Base-by-base conservation (phyloP, 2,888 invertebrate species). In the Papilio gigon region DNA sequence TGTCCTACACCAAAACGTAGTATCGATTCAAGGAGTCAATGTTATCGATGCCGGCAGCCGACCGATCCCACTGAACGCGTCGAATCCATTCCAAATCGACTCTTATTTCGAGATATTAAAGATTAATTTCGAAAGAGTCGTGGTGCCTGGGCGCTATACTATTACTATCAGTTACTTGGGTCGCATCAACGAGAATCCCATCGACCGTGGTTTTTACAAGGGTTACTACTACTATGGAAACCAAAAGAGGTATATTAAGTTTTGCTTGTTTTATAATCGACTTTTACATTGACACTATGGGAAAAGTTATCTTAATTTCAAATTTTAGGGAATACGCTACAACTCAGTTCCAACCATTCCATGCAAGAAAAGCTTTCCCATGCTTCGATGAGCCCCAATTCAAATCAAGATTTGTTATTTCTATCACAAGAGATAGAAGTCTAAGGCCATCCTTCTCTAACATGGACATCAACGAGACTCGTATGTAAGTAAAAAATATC, bases 341-440 rank as follows among this genome's bases (percentile, higher is more conserved):
- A 5, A 97, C 97, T 0, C 96, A 97, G 81, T 97, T 97, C 83
- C 95, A 97, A 74, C 94, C 96, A 0, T 95, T 93, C 71, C 94
- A 95, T 77, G 97, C 97, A 0, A 93, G 97, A 71, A 94, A 95
- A 77, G 97, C 96, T 0, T 97, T 97, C 83, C 97, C 97, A 0
- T 97, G 97, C 84, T 96, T 97, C 76, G 98, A 98, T 78, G 97
- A 97, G 77, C 97, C 97, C 0, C 93, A 94, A 33, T 95, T 96
- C 81, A 97, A 97, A 82, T 95, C 97, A 0, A 93, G 88, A 37
- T 97, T 95, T 75, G 89, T 89, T 1, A 92, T 98, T 56, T 93
- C 93, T 71, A 93, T 97, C 71, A 93, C 93, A 4, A 93, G 95
- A 67, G 92, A 93, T 30, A 76, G 77, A 1, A 84, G 83, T 62